phyloP scores from a whole-genome alignment of 2,888 invertebrate genomes.

The Rhorus exstirpatorius region DNA sequence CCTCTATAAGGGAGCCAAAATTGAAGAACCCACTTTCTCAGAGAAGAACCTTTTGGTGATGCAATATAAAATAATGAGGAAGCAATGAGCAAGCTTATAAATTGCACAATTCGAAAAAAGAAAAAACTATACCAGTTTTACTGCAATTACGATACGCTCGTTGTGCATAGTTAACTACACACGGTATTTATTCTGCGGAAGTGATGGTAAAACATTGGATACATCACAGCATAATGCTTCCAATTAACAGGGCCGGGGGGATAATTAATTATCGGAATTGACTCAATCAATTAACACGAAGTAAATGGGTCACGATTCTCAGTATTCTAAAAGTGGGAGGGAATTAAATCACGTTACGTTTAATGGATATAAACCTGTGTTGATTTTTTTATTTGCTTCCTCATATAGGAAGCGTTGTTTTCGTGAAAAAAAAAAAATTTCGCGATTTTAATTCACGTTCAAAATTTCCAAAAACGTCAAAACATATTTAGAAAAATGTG shows the following conservation, averaged over 20 bases:
- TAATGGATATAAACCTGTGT: constrained; percentile 49
- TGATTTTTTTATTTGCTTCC: constrained; percentile 32
- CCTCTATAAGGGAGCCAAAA: no score
- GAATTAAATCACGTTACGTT: constrained; percentile 38
- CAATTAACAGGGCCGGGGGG: constrained; percentile 66
- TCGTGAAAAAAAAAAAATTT: no score
- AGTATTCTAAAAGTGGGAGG: constrained; percentile 20
- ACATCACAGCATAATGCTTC: constrained; percentile 40
- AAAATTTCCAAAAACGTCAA: no score
- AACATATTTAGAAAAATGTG: no score
- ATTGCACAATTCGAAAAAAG: background rate
- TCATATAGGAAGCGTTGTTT: no score
- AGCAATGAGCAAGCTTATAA: background rate
- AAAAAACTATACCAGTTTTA: background rate
- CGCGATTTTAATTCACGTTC: no score
- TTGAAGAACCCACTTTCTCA: no score
- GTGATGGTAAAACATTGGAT: constrained; percentile 42
- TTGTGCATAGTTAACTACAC: constrained; percentile 16
- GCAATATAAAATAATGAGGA: background rate
- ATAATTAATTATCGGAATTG: constrained; percentile 71
- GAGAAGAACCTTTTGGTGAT: no score
- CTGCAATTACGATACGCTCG: background rate
- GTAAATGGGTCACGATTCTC: constrained; percentile 20
- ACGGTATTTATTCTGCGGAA: constrained; percentile 21
- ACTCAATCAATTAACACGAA: constrained; percentile 72